These are phyloP conservation scores for Zaprionus lineosus DNA, from an alignment of 2,888 invertebrate genomes.

Conservation along the genomic window DNA sequence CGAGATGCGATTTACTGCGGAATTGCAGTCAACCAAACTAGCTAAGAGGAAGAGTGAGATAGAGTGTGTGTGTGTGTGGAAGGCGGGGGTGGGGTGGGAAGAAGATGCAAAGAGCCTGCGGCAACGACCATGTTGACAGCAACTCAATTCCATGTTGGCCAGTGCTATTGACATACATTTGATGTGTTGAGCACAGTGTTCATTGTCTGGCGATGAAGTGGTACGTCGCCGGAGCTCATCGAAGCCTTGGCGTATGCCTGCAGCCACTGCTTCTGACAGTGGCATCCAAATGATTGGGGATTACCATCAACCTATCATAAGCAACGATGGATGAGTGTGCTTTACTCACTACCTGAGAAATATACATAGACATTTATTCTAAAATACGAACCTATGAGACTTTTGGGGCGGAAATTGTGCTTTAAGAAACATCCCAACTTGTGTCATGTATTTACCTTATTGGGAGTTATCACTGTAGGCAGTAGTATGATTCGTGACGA, in stretches of 20 bases:
- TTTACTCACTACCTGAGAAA: background rate
- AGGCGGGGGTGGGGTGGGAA: background rate
- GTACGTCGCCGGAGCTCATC: constrained; percentile 20
- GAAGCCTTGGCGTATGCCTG: constrained; percentile 16
- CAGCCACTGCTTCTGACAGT: constrained; percentile 36
- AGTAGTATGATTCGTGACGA: constrained; percentile 44
- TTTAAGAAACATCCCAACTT: too few relatives aligned
- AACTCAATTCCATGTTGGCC: constrained; percentile 48
- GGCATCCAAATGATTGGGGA: constrained; percentile 16
- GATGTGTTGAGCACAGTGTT: constrained; percentile 56
- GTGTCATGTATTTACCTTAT: background rate
- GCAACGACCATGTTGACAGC: constrained; percentile 43
- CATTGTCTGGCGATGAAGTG: constrained; percentile 46
- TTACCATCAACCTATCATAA: constrained; percentile 30
- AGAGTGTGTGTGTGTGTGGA: background rate
- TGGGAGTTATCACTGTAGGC: constrained; percentile 35
- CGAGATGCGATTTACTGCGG: constrained; percentile 54
- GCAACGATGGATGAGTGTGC: constrained; percentile 10
- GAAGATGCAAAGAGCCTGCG: background rate
- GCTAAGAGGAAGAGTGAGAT: constrained; percentile 2
- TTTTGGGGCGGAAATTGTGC: too few relatives aligned
- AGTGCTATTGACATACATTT: constrained; percentile 69
- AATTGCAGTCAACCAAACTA: constrained; percentile 43
- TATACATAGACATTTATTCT: background rate
- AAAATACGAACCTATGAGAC: too few relatives aligned